These are phyloP conservation scores for Agonum fuliginosum DNA, from an alignment of 2,888 invertebrate genomes.

Conservation along the genomic window DNA sequence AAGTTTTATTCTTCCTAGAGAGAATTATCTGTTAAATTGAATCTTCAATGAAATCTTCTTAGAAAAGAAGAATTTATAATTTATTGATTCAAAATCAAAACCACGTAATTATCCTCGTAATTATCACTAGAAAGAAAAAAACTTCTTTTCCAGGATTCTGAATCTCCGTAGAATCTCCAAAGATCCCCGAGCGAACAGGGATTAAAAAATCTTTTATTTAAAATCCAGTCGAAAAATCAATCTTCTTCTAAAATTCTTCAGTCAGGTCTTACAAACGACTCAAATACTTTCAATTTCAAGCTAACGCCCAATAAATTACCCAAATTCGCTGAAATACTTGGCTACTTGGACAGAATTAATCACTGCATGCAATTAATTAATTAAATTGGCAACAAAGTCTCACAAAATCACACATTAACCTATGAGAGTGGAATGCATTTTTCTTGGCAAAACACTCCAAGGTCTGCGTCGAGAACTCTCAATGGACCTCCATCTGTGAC, in stretches of 20 bases:
- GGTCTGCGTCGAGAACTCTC: background rate
- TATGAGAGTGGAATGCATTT: background rate
- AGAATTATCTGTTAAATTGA: too few species aligned
- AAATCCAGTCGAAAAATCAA: too few species aligned
- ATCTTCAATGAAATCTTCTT: too few species aligned
- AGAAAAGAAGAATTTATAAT: too few species aligned
- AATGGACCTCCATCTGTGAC: background rate
- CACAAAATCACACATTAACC: conserved; percentile 12
- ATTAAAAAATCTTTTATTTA: too few species aligned
- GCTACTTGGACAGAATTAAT: background rate
- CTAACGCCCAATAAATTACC: background rate
- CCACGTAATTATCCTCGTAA: too few species aligned
- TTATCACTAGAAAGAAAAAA: too few species aligned
- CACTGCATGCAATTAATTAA: background rate
- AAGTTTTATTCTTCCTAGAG: too few species aligned
- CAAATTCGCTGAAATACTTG: background rate
- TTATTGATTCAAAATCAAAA: too few species aligned
- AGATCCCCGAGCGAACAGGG: too few species aligned
- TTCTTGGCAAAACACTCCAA: conserved; percentile 18
- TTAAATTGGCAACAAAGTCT: conserved; percentile 13
- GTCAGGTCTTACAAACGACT: background rate
- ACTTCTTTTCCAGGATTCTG: too few species aligned
- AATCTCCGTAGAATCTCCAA: too few species aligned
- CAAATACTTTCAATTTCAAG: conserved; percentile 4
- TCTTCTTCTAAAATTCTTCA: background rate